These are phyloP conservation scores for Casuarius casuarius DNA, from an alignment of 2,113 vertebrate species.

Conservation along the genomic window DNA sequence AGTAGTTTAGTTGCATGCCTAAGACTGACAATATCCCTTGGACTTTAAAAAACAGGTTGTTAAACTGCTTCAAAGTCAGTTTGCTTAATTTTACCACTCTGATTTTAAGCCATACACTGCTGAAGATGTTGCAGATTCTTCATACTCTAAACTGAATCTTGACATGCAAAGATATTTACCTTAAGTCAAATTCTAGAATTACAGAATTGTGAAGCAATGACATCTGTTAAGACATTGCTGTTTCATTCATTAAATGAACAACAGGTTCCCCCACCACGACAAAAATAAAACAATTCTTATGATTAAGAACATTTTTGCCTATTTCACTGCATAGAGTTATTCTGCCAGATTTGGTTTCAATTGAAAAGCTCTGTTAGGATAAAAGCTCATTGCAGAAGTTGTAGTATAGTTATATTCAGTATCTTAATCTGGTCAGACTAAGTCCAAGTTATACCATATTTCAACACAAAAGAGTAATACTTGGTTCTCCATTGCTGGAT, in stretches of 20 bases:
- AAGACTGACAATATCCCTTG: background rate
- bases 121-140: background rate
- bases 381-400: background rate
- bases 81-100: background rate
- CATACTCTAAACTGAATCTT: background rate
- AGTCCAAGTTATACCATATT: background rate
- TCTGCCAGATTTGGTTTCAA: background rate
- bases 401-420: background rate
- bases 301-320: rapidly evolving
- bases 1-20: background rate
- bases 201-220: background rate
- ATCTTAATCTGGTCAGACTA: background rate
- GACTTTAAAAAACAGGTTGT: background rate
- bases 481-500: background rate
- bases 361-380: background rate
- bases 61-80: background rate
- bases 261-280: background rate
- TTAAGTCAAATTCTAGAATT: background rate
- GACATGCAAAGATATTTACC: background rate
- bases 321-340: background rate
- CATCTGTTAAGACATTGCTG: background rate
- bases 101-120: background rate
- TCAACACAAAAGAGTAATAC: background rate
- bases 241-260: background rate
- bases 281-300: background rate